A percentile compares a stretch with the other conserved stretches of the same genome.
phyloP scores from a whole-genome alignment of 1,140 invertebrate species.

The Drosophila pseudoobscura region DNA sequence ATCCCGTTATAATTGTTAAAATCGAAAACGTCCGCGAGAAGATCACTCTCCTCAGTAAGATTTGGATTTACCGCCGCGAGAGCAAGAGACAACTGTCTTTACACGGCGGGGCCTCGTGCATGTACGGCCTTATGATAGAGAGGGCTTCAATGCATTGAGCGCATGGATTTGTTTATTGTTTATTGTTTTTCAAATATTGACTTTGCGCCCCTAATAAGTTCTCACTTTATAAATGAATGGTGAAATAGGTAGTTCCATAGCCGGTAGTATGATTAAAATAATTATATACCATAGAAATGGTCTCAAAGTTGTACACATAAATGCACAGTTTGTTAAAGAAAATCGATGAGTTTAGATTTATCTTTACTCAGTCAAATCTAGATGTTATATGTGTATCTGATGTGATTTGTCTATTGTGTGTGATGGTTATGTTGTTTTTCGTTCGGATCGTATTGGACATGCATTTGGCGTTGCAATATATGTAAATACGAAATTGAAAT shows the following conservation, averaged over 20 bases:
- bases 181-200: no score
- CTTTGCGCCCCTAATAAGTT: no score
- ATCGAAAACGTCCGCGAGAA: no score
- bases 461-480: not conserved
- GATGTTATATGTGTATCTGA: not conserved
- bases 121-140: no score
- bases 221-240: no score
- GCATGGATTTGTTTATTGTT: no score
- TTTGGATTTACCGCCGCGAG: no score
- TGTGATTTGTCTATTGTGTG: not conserved
- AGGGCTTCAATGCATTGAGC: no score
- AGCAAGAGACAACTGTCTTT: no score
- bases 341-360: not conserved
- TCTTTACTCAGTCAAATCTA: not conserved
- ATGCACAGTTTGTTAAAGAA: not conserved
- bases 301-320: not conserved
- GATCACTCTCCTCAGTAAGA: no score
- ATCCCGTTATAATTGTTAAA: no score
- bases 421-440: slow-evolving; percentile 1
- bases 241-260: not conserved
- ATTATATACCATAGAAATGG: not conserved
- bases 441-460: slow-evolving; percentile 1
- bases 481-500: not conserved
- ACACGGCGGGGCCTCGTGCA: no score
- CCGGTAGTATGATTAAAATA: not conserved